Base-by-base conservation (phyloP, 92 coral and sea anemone genomes). In the Phenganax stokvisi region DNA sequence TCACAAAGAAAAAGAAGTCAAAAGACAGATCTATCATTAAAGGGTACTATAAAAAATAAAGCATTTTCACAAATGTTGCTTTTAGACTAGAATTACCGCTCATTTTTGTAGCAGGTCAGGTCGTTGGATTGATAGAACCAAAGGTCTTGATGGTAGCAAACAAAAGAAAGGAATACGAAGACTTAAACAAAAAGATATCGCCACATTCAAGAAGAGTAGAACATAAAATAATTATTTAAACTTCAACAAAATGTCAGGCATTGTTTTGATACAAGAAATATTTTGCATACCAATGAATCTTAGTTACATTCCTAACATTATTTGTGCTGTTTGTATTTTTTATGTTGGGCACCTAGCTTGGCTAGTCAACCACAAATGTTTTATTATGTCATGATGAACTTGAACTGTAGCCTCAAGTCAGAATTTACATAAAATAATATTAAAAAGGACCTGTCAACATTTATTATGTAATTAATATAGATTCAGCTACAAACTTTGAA, bases 51-150 rank as follows among this genome's bases (percentile, higher is more conserved):
- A 20, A 1, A 37, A 29, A 15, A 87, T 80, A n/a, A 13, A 16
- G 9, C 28, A 64, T 51, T n/a, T 31, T 7, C 67, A 17, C 67
- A 0, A 61, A 7, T 6, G n/a, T 61, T 17, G 28, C 8, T 7
- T 15, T 28, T 61, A 7, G 5, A 61, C 67, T 61, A 17, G 4
- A 27, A 9, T 61, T 10, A 55, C 65, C 12, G 10, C 57, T 6
- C 47, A 29, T 81, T 70, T 75, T 57, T 12, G 54, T 60, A 17
- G 7, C 57, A 77, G 89, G 56, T 51, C 75, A 72, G 93, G 91
- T 20, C 88, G 93, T 75, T 94, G 98, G 98, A 87, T 93, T 56
- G 98, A 94, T 78, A 83, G 84, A 51, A 92, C 91, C 62, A 90
- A 85, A 82, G 90, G 91, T 20, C 81, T 92, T 16, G 90, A 92